Conservation (phyloP, 1,140 invertebrate genomes). For the Neodiprion fabricii region DNA sequence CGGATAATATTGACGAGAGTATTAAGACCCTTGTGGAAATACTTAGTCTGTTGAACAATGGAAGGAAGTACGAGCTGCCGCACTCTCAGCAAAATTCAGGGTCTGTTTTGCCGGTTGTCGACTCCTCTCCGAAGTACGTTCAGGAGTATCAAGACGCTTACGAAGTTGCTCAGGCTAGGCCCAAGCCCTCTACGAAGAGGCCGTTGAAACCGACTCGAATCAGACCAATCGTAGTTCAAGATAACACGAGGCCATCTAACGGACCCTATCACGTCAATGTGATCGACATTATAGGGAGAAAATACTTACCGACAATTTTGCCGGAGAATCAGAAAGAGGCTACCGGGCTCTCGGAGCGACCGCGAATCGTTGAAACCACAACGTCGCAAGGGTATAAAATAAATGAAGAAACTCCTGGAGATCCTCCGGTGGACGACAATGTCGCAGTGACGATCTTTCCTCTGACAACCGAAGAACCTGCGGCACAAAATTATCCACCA, state of each 20-base stretch:
- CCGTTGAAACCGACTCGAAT: not conserved
- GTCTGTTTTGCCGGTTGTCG: not conserved
- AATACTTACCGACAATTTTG: not conserved
- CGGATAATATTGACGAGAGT: constrained; percentile 78
- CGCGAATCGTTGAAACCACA: not conserved
- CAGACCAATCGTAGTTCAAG: not conserved
- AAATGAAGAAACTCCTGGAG: constrained; percentile 39
- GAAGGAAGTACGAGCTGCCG: constrained; percentile 33
- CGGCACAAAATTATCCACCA: constrained; percentile 28
- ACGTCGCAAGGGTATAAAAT: constrained; percentile 42
- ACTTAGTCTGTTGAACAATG: constrained; percentile 67
- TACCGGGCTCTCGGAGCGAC: not conserved
- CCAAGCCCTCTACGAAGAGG: not conserved
- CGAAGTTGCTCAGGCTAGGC: not conserved
- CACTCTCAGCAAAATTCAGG: not conserved
- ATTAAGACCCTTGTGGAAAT: constrained; percentile 78
- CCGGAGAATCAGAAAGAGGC: not conserved
- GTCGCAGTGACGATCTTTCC: constrained; percentile 29
- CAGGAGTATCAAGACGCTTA: not conserved
- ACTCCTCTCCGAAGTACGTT: not conserved
- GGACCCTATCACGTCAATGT: not conserved
- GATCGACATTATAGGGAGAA: not conserved
- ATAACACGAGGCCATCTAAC: not conserved
- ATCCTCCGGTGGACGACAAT: constrained; percentile 36
- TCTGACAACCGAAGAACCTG: constrained; percentile 30